A percentile compares a stretch with the other conserved stretches of the same genome.
Evolutionary conservation across 1,140 invertebrate genomes (phyloP).

Genomic region (Hypsibius dujardini): DNA sequence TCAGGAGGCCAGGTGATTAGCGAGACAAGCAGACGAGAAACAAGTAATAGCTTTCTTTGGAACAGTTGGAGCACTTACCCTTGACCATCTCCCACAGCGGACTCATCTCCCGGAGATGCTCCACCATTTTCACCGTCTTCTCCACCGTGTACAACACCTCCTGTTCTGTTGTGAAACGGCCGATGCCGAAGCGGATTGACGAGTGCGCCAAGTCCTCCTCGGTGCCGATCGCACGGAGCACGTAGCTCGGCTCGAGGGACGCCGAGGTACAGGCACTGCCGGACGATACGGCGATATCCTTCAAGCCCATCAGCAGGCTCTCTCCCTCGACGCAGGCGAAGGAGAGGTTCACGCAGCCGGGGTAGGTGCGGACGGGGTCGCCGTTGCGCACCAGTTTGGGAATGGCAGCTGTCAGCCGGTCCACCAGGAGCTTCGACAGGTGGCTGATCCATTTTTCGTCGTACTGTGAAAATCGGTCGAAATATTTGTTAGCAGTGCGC

Average conservation of each 20-base stretch:
- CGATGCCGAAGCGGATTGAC: conserved; percentile 94
- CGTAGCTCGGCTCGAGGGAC: conserved; percentile 94
- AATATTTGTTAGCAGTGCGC: conserved; percentile 16
- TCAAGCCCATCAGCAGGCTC: conserved; percentile 81
- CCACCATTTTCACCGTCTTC: conserved; percentile 73
- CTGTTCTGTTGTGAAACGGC: conserved; percentile 83
- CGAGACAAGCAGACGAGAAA: too few relatives aligned
- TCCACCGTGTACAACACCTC: conserved; percentile 88
- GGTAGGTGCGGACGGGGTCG: conserved; percentile 66
- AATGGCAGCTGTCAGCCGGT: conserved; percentile 55
- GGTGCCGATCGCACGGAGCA: conserved; percentile 84
- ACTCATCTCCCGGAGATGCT: conserved; percentile 82
- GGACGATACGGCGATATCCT: conserved; percentile 64
- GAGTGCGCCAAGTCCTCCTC: conserved; percentile 98
- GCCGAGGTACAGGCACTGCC: conserved; percentile 94
- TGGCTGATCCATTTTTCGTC: conserved; percentile 63
- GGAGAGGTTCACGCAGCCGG: conserved; percentile 87
- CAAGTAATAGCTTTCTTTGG: too few relatives aligned
- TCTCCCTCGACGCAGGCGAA: conserved; percentile 94
- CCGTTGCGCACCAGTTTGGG: conserved; percentile 84
- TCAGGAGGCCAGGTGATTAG: too few relatives aligned
- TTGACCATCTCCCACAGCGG: conserved; percentile 99
- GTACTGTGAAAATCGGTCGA: conserved; percentile 39
- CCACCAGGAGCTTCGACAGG: conserved; percentile 60
- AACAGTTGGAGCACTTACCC: conserved; percentile 23